These are phyloP conservation scores for Aelia acuminata DNA, from an alignment of 2,888 invertebrate genomes.

Conservation along the genomic window DNA sequence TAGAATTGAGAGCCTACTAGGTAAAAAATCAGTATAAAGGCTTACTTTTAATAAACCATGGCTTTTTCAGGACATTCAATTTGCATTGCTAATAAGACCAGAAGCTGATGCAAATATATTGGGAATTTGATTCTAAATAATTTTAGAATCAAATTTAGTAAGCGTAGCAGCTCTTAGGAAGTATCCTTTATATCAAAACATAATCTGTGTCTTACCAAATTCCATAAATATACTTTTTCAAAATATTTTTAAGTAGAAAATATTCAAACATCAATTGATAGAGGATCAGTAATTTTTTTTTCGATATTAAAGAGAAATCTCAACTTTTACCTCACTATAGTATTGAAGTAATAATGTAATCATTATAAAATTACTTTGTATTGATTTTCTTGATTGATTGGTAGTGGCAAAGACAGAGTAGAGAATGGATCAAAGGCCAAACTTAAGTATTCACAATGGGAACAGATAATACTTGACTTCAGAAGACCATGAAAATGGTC, in stretches of 20 bases:
- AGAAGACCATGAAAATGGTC: slow-evolving; percentile 94
- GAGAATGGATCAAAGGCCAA: slow-evolving; percentile 94
- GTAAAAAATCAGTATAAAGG: too few species aligned
- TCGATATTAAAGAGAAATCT: neutral
- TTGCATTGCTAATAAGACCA: too few species aligned
- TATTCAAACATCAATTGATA: neutral
- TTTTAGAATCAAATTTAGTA: too few species aligned
- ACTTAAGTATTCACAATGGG: slow-evolving; percentile 85
- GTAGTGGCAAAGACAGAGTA: slow-evolving; percentile 88
- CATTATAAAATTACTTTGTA: slow-evolving; percentile 62
- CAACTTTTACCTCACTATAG: neutral
- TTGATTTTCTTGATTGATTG: slow-evolving; percentile 77
- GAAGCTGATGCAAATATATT: too few species aligned
- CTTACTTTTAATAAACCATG: too few species aligned
- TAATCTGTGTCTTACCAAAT: too few species aligned
- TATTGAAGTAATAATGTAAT: neutral
- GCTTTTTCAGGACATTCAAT: too few species aligned
- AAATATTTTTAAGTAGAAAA: neutral
- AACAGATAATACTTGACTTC: slow-evolving; percentile 88
- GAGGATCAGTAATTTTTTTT: neutral
- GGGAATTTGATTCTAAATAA: too few species aligned
- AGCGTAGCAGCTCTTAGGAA: too few species aligned
- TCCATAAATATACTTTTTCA: too few species aligned
- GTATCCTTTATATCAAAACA: too few species aligned
- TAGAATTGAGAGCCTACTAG: too few species aligned